These are phyloP conservation scores for Microchirus variegatus DNA, from an alignment of 2,797 vertebrate genomes.

Conservation along the genomic window DNA sequence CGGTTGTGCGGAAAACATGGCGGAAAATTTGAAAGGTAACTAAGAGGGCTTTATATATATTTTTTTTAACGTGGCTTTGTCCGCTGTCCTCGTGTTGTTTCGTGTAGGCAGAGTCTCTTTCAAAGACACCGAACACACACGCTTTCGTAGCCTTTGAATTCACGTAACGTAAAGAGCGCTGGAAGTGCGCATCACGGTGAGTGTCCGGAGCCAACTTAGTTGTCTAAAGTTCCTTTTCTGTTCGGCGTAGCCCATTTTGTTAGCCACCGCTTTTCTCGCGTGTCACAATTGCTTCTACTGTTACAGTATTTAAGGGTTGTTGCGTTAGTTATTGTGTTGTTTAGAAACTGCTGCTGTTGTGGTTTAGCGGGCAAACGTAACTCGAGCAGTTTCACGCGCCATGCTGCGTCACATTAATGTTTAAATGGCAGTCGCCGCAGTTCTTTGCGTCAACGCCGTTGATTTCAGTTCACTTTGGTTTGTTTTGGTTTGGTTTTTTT, in stretches of 20 bases:
- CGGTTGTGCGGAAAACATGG: constrained; percentile 78
- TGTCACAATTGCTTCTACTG: no score
- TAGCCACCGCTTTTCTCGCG: no score
- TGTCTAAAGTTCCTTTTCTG: not conserved
- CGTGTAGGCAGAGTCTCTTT: not conserved
- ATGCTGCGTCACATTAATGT: not conserved
- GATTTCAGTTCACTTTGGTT: no score
- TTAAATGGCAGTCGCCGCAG: constrained; percentile 2
- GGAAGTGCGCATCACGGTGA: not conserved
- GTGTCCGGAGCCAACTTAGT: not conserved
- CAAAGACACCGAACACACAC: not conserved
- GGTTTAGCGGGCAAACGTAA: constrained; percentile 10
- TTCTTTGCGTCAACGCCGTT: no score
- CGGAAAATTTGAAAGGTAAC: constrained; percentile 83
- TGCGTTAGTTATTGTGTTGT: no score
- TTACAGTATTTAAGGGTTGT: no score
- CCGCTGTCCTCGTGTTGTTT: fast-evolving
- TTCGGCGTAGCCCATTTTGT: no score
- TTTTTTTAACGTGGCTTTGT: fast-evolving
- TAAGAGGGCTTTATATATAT: not conserved
- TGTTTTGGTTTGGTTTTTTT: no score
- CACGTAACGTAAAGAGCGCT: no score
- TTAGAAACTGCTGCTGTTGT: not conserved
- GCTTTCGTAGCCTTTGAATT: fast-evolving
- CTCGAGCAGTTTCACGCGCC: not conserved